These are phyloP conservation scores for Acleris laterana DNA, from an alignment of 2,888 invertebrate species.

Conservation along the genomic window DNA sequence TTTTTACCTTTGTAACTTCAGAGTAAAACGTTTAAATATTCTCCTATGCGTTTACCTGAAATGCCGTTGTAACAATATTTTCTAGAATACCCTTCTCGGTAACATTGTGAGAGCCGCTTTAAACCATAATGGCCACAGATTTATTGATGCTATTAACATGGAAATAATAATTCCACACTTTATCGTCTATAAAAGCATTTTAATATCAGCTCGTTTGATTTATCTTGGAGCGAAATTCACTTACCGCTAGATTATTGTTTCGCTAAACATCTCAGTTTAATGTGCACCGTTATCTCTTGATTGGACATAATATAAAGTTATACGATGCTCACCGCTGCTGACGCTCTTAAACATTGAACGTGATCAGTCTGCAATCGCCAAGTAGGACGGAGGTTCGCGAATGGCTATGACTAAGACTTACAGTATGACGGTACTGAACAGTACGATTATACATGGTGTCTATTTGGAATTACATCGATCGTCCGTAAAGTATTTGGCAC, in stretches of 20 bases:
- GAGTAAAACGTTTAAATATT: too few relatives aligned
- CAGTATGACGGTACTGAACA: too few relatives aligned
- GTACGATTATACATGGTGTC: too few relatives aligned
- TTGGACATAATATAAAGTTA: conserved; percentile 27
- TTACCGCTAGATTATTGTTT: conserved; percentile 40
- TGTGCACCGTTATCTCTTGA: conserved; percentile 23
- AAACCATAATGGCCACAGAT: conserved; percentile 59
- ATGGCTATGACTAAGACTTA: too few relatives aligned
- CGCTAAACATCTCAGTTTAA: conserved; percentile 29
- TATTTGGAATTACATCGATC: too few relatives aligned
- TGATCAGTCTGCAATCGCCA: neutral
- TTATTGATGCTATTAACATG: conserved; percentile 77
- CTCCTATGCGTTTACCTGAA: neutral
- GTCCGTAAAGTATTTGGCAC: too few relatives aligned
- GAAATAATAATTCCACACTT: conserved; percentile 76
- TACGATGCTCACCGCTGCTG: conserved; percentile 9
- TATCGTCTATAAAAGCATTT: conserved; percentile 76
- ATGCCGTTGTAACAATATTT: conserved; percentile 1
- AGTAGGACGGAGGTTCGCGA: neutral
- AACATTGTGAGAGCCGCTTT: conserved; percentile 57
- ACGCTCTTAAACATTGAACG: conserved; percentile 14
- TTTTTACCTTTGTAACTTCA: too few relatives aligned
- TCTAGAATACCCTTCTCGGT: conserved; percentile 2
- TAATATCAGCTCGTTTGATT: conserved; percentile 75
- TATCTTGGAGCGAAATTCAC: conserved; percentile 61